phyloP scores from a whole-genome alignment of 2,113 vertebrate genomes.

The Salvelinus namaycush region DNA sequence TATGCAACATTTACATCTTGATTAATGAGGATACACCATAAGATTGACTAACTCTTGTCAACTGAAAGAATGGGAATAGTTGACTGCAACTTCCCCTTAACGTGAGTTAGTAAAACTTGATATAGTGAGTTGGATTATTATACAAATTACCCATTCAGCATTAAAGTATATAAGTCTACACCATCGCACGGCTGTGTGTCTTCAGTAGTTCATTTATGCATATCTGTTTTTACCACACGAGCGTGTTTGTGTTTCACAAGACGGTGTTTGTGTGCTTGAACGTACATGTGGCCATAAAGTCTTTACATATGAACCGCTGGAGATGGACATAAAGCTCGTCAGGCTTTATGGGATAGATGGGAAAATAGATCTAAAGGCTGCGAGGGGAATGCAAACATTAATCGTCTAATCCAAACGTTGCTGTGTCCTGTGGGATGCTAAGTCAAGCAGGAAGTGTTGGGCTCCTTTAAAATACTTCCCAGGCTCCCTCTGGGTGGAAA shows the following conservation, averaged over 20 bases:
- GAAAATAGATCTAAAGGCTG: too few relatives aligned
- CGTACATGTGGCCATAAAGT: conserved; percentile 43
- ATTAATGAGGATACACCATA: too few relatives aligned
- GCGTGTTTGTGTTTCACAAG: conserved; percentile 44
- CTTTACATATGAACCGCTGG: conserved; percentile 43
- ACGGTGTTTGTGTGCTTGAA: too few relatives aligned
- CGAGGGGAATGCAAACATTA: conserved; percentile 62
- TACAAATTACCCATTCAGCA: too few relatives aligned
- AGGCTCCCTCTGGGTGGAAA: conserved; percentile 74
- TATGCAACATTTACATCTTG: too few relatives aligned
- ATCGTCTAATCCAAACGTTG: conserved; percentile 65
- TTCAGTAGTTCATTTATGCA: neutral
- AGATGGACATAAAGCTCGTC: conserved; percentile 66
- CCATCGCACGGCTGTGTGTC: too few relatives aligned
- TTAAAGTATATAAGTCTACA: too few relatives aligned
- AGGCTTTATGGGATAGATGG: conserved; percentile 42
- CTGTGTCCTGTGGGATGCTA: conserved; percentile 76
- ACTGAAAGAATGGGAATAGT: too few relatives aligned
- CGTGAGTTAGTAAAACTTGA: too few relatives aligned
- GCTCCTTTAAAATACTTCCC: conserved; percentile 63
- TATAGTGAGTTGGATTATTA: too few relatives aligned
- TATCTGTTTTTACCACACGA: conserved; percentile 16
- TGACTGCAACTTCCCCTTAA: too few relatives aligned
- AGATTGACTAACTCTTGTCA: too few relatives aligned
- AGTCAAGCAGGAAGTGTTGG: conserved; percentile 60